These are phyloP conservation scores for Polydrusus tereticollis DNA, from an alignment of 2,888 invertebrate species.

Conservation along the genomic window DNA sequence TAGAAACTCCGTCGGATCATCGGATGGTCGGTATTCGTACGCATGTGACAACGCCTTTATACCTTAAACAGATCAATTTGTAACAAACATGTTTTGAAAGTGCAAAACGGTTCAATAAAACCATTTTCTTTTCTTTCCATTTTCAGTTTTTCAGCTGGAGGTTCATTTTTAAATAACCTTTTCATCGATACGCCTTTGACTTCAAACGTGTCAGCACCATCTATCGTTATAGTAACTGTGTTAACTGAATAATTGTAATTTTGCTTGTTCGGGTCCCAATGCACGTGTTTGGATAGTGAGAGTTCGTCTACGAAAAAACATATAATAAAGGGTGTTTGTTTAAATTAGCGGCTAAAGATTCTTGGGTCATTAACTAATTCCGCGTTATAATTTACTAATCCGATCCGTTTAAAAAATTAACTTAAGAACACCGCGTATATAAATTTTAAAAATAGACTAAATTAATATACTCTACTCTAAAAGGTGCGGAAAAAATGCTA, in stretches of 20 bases:
- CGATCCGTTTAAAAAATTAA: too few species aligned
- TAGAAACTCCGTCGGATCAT: too few species aligned
- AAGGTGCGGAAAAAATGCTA: too few species aligned
- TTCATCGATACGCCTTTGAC: conserved; percentile 50
- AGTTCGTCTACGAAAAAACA: conserved; percentile 46
- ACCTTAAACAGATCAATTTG: conserved; percentile 74
- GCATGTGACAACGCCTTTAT: too few species aligned
- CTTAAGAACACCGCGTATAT: too few species aligned
- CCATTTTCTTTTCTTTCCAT: conserved; percentile 83
- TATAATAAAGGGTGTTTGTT: too few species aligned
- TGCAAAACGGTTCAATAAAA: conserved; percentile 79
- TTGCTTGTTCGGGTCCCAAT: not conserved
- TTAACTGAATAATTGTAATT: conserved; percentile 33
- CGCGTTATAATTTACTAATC: too few species aligned
- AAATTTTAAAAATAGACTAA: too few species aligned
- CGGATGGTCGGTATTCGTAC: too few species aligned
- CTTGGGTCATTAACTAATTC: too few species aligned
- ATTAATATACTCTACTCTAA: too few species aligned
- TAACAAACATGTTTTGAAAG: conserved; percentile 74
- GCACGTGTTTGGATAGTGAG: conserved; percentile 26
- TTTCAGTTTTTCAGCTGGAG: conserved; percentile 76
- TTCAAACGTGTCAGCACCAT: conserved; percentile 48
- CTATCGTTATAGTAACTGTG: conserved; percentile 36
- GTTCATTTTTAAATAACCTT: conserved; percentile 25
- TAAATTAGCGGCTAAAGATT: too few species aligned